A percentile compares a stretch with the other conserved stretches of the same genome.
Evolutionary conservation across 2,888 invertebrate genomes (phyloP).

Genomic region (Vesta saturnalis): DNA sequence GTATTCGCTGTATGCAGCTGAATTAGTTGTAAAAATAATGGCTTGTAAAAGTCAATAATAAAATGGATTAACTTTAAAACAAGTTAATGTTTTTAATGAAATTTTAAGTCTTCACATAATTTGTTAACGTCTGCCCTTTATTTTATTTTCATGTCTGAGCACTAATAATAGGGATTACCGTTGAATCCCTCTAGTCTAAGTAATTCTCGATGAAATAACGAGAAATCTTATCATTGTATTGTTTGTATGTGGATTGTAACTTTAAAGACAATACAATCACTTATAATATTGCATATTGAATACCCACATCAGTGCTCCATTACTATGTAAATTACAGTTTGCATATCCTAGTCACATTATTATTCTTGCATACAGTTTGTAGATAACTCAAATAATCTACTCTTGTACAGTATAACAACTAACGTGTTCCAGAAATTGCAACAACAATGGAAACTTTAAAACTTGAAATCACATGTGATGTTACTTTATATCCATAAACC

Average conservation of each 20-base stretch:
- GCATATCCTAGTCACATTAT: neutral
- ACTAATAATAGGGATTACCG: conserved; percentile 5
- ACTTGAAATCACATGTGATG: too few relatives aligned
- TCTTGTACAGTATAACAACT: neutral
- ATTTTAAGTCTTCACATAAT: conserved; percentile 7
- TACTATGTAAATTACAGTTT: neutral
- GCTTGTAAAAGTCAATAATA: conserved; percentile 13
- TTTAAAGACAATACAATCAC: too few relatives aligned
- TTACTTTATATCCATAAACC: too few relatives aligned
- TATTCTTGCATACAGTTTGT: neutral
- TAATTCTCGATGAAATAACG: conserved; percentile 6
- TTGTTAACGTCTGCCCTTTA: conserved; percentile 14
- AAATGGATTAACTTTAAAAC: conserved; percentile 16
- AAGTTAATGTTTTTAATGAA: conserved; percentile 14
- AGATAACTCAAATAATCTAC: neutral
- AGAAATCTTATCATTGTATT: neutral
- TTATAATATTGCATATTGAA: neutral
- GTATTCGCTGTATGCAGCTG: too few relatives aligned
- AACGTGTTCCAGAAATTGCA: neutral
- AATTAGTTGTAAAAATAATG: too few relatives aligned
- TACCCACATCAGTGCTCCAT: neutral
- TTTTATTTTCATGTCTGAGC: conserved; percentile 7
- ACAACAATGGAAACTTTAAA: too few relatives aligned
- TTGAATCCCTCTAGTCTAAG: conserved; percentile 4
- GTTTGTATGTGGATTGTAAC: neutral